Evolutionary conservation across 2,888 invertebrate genomes (phyloP).

Genomic region (Pantelozetes paolii): DNA sequence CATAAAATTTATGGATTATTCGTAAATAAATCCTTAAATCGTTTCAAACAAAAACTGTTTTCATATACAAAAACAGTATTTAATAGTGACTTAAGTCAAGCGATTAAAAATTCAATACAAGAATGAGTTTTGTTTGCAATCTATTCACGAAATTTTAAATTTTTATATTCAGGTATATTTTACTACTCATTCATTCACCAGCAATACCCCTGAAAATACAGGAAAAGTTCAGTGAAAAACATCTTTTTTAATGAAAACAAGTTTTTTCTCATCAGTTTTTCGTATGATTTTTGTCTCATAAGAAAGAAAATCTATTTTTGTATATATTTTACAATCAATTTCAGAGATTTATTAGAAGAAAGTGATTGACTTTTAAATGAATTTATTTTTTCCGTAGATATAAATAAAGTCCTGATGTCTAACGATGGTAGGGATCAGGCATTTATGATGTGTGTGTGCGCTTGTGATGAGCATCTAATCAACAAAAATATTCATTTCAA

Average conservation of each 20-base stretch:
- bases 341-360: slow-evolving; percentile 13
- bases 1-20: slow-evolving; percentile 1
- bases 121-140: neutral
- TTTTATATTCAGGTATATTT: too few relatives aligned
- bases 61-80: neutral
- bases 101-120: neutral
- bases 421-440: neutral
- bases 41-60: neutral
- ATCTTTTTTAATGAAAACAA: neutral
- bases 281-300: neutral
- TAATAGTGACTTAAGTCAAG: neutral
- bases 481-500: neutral
- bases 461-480: slow-evolving; percentile 6
- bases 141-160: neutral
- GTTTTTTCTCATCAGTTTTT: neutral
- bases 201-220: neutral
- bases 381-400: neutral
- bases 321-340: neutral
- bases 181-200: neutral
- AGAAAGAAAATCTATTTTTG: neutral
- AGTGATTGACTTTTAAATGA: slow-evolving; percentile 22
- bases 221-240: too few relatives aligned
- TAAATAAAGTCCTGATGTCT: slow-evolving; percentile 1
- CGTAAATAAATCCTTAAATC: neutral
- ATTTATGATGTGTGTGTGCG: neutral